Percentiles rank a stretch among this genome's conserved stretches.
Evolutionary conservation across 2,113 vertebrate genomes (phyloP).

Genomic region (Canis aureus): DNA sequence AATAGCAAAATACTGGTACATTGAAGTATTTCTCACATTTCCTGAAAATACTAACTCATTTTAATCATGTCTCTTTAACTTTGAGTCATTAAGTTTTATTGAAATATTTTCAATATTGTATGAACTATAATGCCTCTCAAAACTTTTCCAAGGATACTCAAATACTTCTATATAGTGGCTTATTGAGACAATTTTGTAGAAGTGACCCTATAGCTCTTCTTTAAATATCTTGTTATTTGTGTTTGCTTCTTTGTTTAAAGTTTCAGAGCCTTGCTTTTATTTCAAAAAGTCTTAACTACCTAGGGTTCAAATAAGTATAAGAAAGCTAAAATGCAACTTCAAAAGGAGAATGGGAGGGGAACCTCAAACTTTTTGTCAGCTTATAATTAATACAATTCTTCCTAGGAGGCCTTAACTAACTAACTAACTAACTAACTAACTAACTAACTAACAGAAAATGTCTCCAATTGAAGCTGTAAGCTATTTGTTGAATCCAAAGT

Average conservation of each 20-base stretch:
- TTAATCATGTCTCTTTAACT: not conserved
- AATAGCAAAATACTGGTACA: not conserved
- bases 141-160: not conserved
- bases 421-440: too few species aligned
- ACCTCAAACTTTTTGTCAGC: not conserved
- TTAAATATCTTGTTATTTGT: not conserved
- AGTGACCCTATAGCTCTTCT: not conserved
- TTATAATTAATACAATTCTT: not conserved
- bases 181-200: not conserved
- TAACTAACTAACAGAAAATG: not conserved
- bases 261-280: not conserved
- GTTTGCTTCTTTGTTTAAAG: not conserved
- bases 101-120: not conserved
- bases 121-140: not conserved
- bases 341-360: not conserved
- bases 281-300: not conserved
- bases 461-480: not conserved
- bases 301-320: not conserved
- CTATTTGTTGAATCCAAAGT: not conserved
- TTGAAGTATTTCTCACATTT: constrained; percentile 41
- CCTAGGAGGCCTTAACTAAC: not conserved
- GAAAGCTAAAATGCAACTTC: not conserved
- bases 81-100: not conserved
- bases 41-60: not conserved
- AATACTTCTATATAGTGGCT: not conserved